These are phyloP conservation scores for Lophotriccus pileatus DNA, from an alignment of 2,797 vertebrate species.

Conservation along the genomic window DNA sequence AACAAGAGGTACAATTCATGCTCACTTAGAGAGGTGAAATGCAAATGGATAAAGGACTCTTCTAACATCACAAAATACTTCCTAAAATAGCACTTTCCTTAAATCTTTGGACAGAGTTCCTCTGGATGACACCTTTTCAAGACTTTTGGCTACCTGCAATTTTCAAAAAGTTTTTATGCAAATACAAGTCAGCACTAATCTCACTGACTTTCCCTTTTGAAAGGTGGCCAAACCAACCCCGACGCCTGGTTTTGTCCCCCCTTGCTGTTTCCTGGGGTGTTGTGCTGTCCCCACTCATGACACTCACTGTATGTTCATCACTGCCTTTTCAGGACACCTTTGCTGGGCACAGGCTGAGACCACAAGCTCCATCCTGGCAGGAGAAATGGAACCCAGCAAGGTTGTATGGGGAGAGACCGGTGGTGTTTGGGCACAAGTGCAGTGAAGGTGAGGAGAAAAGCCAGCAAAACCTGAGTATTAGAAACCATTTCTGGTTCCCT, in stretches of 20 bases:
- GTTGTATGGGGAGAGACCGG: fast-evolving
- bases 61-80: neutral
- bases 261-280: fast-evolving
- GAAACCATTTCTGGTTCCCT: neutral
- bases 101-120: neutral
- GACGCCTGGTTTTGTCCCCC: fast-evolving
- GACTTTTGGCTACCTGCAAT: neutral
- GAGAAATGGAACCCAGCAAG: neutral
- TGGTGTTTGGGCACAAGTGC: neutral
- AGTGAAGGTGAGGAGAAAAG: neutral
- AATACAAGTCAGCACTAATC: neutral
- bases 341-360: neutral
- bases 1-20: neutral
- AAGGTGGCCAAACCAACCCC: neutral
- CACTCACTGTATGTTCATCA: neutral
- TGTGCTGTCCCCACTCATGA: neutral
- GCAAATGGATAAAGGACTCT: neutral
- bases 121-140: neutral
- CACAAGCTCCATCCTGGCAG: fast-evolving
- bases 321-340: neutral
- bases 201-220: neutral
- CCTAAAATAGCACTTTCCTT: neutral
- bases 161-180: neutral
- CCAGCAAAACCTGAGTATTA: neutral
- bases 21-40: neutral